Base-by-base conservation (phyloP, 1,140 invertebrate genomes). In the Lucilia sericata region DNA sequence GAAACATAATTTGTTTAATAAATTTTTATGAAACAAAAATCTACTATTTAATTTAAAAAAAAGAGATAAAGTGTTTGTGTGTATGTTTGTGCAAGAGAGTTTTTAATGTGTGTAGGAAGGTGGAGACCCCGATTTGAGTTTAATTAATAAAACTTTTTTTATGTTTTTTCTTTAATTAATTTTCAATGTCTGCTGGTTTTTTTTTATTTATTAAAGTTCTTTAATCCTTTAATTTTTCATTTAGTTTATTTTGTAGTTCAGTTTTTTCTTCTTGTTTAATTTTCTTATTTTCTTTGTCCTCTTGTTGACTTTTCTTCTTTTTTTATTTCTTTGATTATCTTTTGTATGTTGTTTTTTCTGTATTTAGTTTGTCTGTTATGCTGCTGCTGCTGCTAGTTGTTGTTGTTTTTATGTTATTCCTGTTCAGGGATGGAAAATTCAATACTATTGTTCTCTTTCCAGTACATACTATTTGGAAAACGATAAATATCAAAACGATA, bases 261-360 rank as follows among this genome's bases (percentile, higher is more conserved):
- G 55, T 55, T 30, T 30, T 30, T 60, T 14, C 2, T 7, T 14
- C 2, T 7, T 14, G 55, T 60, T n/a, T 60, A 55, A 14, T 60
- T 60, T 17, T n/a, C 55, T 60, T 60, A n/a, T 60, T 60, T 60
- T 60, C 55, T 60, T 60, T 60, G 55, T 60, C 42, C 42, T 42
- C 7, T 60, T 60, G n/a, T 60, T 60, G 14, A 60, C 5, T 60
- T 60, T 60, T 60, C 17, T 60, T n/a, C 10, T 42, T 42, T 42
- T 42, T 8, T 42, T 36, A 36, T 36, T 10, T 42, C 42, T 30
- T 30, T 30, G 25, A 30, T 30, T 30, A 30, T 30, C 25, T 30
- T 30, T 30, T 42, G 42, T 42, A 42, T 42, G 42, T 42, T 42
- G 25, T 42, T 42, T 42, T 42, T 42, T 42, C 42, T 42, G 42